Evolutionary conservation across 2,113 vertebrate genomes (phyloP), one percentile per base, ranked within the genome.

Genomic region (Dasyornis broadbenti): DNA sequence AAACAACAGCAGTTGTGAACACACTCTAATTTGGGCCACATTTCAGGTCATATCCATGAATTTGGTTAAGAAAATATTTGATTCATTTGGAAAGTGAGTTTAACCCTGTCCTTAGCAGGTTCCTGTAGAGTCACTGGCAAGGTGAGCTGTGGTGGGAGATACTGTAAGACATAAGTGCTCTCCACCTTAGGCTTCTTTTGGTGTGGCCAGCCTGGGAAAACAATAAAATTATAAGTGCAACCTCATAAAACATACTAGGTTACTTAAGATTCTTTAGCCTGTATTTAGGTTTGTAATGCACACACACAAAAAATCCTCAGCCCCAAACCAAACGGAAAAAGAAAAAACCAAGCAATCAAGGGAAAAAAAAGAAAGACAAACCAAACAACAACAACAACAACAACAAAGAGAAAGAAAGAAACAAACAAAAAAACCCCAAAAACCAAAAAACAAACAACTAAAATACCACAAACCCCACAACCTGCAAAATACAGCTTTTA

Each of bases 91-190:
- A 76, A 91, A 80, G 17, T 33, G 30, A 76, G 2, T 13, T 71
- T 53, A n/a, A 72, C 35, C 22, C 15, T 60, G 4, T 49, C 21
- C 12, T 65, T 45, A 64, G 15, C 6, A 66, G 12, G 35, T 45
- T 60, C 6, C 24, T 57, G 47, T 27, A 78, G 27, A 31, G 42
- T 33, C 27, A 24, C 31, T 31, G 44, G 15, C 7, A 39, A 73
- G 10, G 4, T 1, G 1, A 3, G 37, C 11, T 2, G 0, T 57
- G 39, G 15, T 47, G 12, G 11, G 28, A 82, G 23, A 14, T 71
- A 26, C 4, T 37, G 24, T 82, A 54, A 72, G 1, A 21, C 2
- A 0, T n/a, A 56, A 49, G 4, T 52, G 19, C 16, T 42, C 6
- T 53, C 28, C 11, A 20, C 4, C 24, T 21, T 10, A 40, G 6